Evolutionary conservation across 2,888 invertebrate species (phyloP).

Genomic region (Notodonta dromedarius): DNA sequence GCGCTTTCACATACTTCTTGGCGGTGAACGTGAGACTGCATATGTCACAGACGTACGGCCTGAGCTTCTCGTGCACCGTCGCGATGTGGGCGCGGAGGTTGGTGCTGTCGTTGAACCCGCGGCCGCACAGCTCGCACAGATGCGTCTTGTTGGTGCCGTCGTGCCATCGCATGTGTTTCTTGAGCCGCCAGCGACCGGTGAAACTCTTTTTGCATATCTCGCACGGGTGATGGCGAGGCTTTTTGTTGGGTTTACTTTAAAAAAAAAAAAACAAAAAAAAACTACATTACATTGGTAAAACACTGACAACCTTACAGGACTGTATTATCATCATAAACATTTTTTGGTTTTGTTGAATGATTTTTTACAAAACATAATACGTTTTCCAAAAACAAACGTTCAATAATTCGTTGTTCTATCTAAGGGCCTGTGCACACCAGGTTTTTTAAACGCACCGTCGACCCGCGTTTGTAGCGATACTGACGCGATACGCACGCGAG

Average conservation of each 20-base stretch:
- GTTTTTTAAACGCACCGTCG: too few species aligned
- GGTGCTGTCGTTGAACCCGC: slow-evolving; percentile 15
- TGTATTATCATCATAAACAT: too few species aligned
- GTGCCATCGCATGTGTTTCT: slow-evolving; percentile 7
- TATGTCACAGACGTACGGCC: slow-evolving; percentile 9
- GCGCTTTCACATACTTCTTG: slow-evolving; percentile 16
- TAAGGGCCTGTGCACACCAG: too few species aligned
- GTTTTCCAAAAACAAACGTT: too few species aligned
- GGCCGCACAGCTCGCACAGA: slow-evolving; percentile 26
- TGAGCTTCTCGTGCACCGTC: slow-evolving; percentile 23
- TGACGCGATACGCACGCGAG: too few species aligned
- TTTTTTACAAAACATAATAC: too few species aligned
- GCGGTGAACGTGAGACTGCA: slow-evolving; percentile 19
- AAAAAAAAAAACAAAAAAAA: background rate
- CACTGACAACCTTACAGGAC: too few species aligned
- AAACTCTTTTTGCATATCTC: background rate
- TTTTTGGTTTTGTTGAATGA: too few species aligned
- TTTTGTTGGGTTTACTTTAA: background rate
- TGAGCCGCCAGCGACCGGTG: background rate
- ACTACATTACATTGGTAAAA: too few species aligned
- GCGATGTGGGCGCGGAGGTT: slow-evolving; percentile 22
- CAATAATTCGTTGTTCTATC: too few species aligned
- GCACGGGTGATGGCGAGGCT: background rate
- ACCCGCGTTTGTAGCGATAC: too few species aligned
- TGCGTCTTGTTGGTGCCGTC: slow-evolving; percentile 15